Evolutionary conservation across 2,113 vertebrate genomes (phyloP).

Genomic region (Sorex fumeus): DNA sequence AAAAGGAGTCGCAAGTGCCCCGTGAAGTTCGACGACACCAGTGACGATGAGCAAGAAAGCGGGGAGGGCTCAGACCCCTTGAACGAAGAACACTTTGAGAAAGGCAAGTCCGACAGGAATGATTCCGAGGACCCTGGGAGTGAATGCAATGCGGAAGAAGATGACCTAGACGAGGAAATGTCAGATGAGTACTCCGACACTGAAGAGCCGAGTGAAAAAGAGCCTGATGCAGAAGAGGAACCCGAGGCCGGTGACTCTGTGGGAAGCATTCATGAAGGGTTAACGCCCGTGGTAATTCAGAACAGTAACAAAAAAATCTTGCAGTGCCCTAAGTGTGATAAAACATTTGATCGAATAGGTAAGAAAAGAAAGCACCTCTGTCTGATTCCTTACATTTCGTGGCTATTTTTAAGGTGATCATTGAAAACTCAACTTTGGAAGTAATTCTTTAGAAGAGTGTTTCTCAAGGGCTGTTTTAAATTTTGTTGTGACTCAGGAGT

Average conservation of each 20-base stretch:
- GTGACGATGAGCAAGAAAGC: slow-evolving; percentile 86
- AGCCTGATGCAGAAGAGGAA: slow-evolving; percentile 85
- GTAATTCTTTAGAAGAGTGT: background rate
- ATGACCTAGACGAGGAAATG: slow-evolving; percentile 86
- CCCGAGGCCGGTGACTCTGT: slow-evolving; percentile 87
- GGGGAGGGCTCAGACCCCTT: slow-evolving; percentile 84
- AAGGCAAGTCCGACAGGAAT: slow-evolving; percentile 84
- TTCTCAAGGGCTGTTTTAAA: background rate
- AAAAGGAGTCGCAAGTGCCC: slow-evolving; percentile 92
- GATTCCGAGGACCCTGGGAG: slow-evolving; percentile 88
- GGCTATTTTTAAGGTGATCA: background rate
- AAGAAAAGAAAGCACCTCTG: slow-evolving; percentile 76
- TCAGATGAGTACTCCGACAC: slow-evolving; percentile 86
- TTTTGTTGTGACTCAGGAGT: slow-evolving; percentile 25
- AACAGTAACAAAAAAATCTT: slow-evolving; percentile 94
- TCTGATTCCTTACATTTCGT: background rate
- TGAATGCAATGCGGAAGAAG: slow-evolving; percentile 86
- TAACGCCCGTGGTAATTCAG: slow-evolving; percentile 93
- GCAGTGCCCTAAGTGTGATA: slow-evolving; percentile 97
- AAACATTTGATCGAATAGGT: slow-evolving; percentile 98
- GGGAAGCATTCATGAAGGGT: slow-evolving; percentile 91
- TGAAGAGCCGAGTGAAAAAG: slow-evolving; percentile 87
- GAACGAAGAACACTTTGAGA: slow-evolving; percentile 85
- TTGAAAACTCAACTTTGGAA: slow-evolving; percentile 20
- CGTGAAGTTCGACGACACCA: slow-evolving; percentile 90